phyloP scores from a whole-genome alignment of 2,113 vertebrate genomes.

The Toxotes chatareus region DNA sequence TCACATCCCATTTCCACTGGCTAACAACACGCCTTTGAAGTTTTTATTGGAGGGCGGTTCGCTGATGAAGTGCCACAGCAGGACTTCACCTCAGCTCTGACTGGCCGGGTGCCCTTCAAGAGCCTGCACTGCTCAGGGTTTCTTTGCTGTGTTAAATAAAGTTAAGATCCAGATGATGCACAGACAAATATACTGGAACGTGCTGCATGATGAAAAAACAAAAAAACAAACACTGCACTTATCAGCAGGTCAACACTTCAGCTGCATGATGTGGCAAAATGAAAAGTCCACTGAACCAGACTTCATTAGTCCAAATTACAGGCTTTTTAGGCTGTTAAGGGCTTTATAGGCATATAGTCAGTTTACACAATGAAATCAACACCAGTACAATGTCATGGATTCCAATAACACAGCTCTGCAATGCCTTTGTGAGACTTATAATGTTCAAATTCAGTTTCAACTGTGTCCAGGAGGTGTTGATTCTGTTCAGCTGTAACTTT shows the following conservation, averaged over 20 bases:
- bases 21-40: slow-evolving; percentile 44
- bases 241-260: not conserved
- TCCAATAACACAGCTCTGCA: not conserved
- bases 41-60: slow-evolving; percentile 12
- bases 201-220: not conserved
- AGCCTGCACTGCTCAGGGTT: not conserved
- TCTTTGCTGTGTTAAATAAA: not conserved
- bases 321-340: not conserved
- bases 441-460: not conserved
- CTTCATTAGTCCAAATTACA: not conserved
- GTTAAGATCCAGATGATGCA: slow-evolving; percentile 2
- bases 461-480: not conserved
- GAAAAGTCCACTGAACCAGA: not conserved
- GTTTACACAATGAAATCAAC: not conserved
- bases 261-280: not conserved
- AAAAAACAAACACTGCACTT: not conserved
- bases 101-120: not conserved
- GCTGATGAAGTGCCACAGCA: slow-evolving; percentile 33
- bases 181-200: not conserved
- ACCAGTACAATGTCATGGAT: not conserved
- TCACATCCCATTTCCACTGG: slow-evolving; percentile 31
- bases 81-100: slow-evolving; percentile 6
- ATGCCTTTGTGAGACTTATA: not conserved
- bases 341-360: not conserved
- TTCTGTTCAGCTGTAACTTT: no score